A percentile compares a stretch with the other conserved stretches of the same genome.
phyloP scores from a whole-genome alignment of 2,888 invertebrate species.

The Eucera pruinosa region DNA sequence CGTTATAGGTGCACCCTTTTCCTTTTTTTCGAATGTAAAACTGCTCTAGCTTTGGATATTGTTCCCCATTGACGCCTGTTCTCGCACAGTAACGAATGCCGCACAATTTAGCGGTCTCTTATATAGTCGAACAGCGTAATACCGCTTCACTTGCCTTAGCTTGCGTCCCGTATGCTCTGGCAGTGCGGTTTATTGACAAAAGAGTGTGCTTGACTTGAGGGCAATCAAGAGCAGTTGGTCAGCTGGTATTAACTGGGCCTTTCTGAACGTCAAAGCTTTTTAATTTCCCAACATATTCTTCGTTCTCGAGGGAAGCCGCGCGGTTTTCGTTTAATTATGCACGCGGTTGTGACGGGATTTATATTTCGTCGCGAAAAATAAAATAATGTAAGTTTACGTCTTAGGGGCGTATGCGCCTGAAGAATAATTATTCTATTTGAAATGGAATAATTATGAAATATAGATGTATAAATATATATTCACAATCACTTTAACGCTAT shows the following conservation, averaged over 20 bases:
- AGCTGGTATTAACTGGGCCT: conserved; percentile 12
- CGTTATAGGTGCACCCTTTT: no score
- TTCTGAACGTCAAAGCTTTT: conserved; percentile 23
- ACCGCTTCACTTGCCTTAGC: conserved; percentile 4
- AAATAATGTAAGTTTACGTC: no score
- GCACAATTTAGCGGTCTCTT: not conserved
- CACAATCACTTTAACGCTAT: no score
- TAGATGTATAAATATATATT: no score
- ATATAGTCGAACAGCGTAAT: not conserved
- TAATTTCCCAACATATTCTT: conserved; percentile 9
- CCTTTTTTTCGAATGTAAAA: no score
- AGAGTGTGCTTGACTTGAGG: conserved; percentile 16
- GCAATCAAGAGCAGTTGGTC: conserved; percentile 34
- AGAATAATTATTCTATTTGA: no score
- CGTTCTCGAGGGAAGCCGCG: not conserved
- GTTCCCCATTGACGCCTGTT: no score
- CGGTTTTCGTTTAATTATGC: conserved; percentile 42
- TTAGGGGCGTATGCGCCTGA: no score
- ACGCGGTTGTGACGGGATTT: conserved; percentile 11
- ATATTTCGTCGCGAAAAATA: no score
- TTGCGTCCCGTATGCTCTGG: not conserved
- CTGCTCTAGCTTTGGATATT: no score
- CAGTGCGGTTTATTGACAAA: not conserved
- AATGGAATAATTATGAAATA: no score
- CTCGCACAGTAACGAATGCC: not conserved